Conservation (phyloP, 2,888 invertebrate genomes). For the Hirtodrosophila alboralis region DNA sequence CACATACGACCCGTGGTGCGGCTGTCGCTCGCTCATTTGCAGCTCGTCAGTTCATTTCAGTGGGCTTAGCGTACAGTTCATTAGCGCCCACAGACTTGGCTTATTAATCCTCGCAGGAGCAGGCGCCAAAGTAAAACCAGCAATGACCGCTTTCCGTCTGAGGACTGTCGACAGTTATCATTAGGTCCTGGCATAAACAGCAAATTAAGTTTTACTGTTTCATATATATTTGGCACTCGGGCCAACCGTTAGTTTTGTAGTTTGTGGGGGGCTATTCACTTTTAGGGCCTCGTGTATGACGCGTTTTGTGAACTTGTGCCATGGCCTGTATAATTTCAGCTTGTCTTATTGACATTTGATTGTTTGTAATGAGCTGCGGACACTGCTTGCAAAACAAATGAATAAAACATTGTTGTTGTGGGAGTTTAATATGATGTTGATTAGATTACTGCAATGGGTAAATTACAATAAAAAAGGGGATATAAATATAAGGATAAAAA, state of each 20-base stretch:
- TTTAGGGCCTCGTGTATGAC: conserved; percentile 18
- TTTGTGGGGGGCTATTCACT: conserved; percentile 17
- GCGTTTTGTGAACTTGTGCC: conserved; percentile 15
- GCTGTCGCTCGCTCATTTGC: conserved; percentile 46
- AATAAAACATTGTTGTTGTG: conserved; percentile 43
- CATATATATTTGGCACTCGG: conserved; percentile 57
- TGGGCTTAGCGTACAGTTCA: conserved; percentile 67
- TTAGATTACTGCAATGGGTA: conserved; percentile 2
- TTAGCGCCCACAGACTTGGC: conserved; percentile 67
- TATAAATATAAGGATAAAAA: neutral
- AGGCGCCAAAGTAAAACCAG: conserved; percentile 29
- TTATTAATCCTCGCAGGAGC: conserved; percentile 69
- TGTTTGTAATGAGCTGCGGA: conserved; percentile 63
- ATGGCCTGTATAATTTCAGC: conserved; percentile 47
- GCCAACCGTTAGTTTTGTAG: conserved; percentile 27
- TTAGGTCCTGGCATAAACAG: conserved; percentile 68
- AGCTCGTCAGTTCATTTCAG: conserved; percentile 66
- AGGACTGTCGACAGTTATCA: conserved; percentile 65
- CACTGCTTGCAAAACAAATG: conserved; percentile 24
- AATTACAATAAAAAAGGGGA: neutral
- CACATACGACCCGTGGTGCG: conserved; percentile 62
- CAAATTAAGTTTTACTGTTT: conserved; percentile 75
- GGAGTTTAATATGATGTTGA: conserved; percentile 21
- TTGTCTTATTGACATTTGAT: conserved; percentile 64
- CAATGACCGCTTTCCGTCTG: conserved; percentile 21